Evolutionary conservation across 2,888 invertebrate species (phyloP).

Genomic region (Muscina levida): DNA sequence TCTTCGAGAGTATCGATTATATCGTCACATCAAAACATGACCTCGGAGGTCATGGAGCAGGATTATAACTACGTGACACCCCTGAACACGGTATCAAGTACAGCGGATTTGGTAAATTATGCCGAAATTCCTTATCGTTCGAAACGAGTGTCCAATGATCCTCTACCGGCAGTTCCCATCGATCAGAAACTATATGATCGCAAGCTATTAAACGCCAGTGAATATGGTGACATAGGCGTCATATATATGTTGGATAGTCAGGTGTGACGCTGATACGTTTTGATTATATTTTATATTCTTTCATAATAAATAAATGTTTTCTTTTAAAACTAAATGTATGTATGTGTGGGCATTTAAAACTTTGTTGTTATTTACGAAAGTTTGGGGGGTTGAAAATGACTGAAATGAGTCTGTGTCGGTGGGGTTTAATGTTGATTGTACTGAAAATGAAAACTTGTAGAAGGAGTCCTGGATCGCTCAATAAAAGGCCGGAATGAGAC

Average conservation of each 20-base stretch:
- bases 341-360: neutral
- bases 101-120: slow-evolving; percentile 66
- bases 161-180: slow-evolving; percentile 72
- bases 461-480: too few relatives aligned
- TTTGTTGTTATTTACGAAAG: neutral
- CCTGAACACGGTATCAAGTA: slow-evolving; percentile 39
- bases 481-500: too few relatives aligned
- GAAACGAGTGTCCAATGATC: slow-evolving; percentile 72
- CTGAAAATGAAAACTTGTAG: too few relatives aligned
- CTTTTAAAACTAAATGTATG: slow-evolving; percentile 8
- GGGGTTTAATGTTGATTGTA: too few relatives aligned
- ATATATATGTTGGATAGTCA: slow-evolving; percentile 56
- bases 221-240: slow-evolving; percentile 38
- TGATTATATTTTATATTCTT: neutral
- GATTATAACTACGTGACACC: slow-evolving; percentile 50
- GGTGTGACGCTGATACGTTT: slow-evolving; percentile 22
- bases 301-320: slow-evolving; percentile 21
- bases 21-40: neutral
- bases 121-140: slow-evolving; percentile 68
- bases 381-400: too few relatives aligned
- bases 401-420: too few relatives aligned
- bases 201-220: neutral
- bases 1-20: neutral
- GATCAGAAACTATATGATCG: slow-evolving; percentile 1
- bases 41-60: neutral